Evolutionary conservation across 2,888 invertebrate species (phyloP).

Genomic region (Andrena trimmerana): DNA sequence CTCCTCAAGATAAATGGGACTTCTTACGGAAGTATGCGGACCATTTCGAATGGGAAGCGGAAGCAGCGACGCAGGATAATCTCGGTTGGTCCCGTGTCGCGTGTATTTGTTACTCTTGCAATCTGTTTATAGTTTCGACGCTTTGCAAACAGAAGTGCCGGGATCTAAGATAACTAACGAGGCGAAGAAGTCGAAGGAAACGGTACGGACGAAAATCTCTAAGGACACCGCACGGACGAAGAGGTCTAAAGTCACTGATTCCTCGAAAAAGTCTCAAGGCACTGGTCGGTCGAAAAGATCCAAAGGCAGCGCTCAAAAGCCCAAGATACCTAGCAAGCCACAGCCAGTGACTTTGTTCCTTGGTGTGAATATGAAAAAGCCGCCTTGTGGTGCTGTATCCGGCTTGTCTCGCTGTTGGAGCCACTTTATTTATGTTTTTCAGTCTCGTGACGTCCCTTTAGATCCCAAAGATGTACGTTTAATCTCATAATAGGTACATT

Average conservation of each 20-base stretch:
- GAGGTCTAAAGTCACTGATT: slow-evolving; percentile 12
- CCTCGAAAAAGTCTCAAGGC: slow-evolving; percentile 8
- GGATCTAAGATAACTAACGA: slow-evolving; percentile 1
- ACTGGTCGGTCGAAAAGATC: slow-evolving; percentile 22
- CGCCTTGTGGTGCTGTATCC: slow-evolving; percentile 69
- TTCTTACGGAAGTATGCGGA: slow-evolving; percentile 73
- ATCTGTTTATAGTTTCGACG: slow-evolving; percentile 21
- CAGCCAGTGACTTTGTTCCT: slow-evolving; percentile 66
- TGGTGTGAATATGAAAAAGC: slow-evolving; percentile 62
- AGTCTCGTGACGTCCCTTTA: slow-evolving; percentile 83
- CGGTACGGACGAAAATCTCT: slow-evolving; percentile 9
- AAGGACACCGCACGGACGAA: slow-evolving; percentile 8
- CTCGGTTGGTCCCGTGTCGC: slow-evolving; percentile 19
- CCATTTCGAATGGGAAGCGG: slow-evolving; percentile 66
- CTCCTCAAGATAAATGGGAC: slow-evolving; percentile 75
- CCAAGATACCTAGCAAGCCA: slow-evolving; percentile 34
- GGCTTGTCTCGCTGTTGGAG: slow-evolving; percentile 82
- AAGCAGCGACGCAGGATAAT: slow-evolving; percentile 4
- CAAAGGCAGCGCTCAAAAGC: slow-evolving; percentile 13
- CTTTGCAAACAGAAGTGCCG: slow-evolving; percentile 27
- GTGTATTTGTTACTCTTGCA: not conserved
- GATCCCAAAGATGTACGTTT: slow-evolving; percentile 68
- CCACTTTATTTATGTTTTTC: slow-evolving; percentile 82
- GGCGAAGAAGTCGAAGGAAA: slow-evolving; percentile 22
- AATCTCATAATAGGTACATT: not conserved